Percentiles rank a stretch among this genome's conserved stretches.
Evolutionary conservation across 2,113 vertebrate genomes (phyloP).

Genomic region (Cyprinus carpio): DNA sequence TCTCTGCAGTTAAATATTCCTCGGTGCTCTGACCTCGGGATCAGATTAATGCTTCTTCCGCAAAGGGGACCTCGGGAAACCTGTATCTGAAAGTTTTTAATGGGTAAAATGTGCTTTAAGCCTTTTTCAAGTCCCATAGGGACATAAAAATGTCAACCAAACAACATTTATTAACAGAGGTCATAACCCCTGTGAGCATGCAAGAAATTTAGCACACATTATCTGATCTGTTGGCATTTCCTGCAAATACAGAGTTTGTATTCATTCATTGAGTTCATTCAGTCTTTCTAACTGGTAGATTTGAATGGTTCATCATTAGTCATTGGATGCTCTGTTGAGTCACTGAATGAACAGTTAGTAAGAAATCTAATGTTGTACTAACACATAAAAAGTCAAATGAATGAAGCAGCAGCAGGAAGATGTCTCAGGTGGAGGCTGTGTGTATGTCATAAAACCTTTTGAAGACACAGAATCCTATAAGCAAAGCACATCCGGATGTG

Average conservation of each 20-base stretch:
- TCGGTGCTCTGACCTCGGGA: background rate
- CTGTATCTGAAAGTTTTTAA: background rate
- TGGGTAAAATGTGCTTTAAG: slow-evolving; percentile 32
- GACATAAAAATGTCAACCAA: slow-evolving; percentile 52
- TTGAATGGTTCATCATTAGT: slow-evolving; percentile 42
- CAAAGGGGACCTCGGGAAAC: slow-evolving; percentile 1
- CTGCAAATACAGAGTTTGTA: slow-evolving; percentile 69
- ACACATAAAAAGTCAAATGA: background rate
- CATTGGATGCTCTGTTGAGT: slow-evolving; percentile 19
- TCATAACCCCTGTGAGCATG: slow-evolving; percentile 61
- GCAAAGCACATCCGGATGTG: background rate
- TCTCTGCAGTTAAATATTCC: background rate
- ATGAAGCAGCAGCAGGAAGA: background rate
- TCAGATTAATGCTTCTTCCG: slow-evolving; percentile 4
- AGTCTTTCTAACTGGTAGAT: slow-evolving; percentile 55
- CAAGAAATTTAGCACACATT: slow-evolving; percentile 59
- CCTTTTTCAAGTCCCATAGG: slow-evolving; percentile 60
- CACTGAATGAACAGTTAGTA: background rate
- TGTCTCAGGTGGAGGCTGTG: background rate
- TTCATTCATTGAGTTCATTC: background rate
- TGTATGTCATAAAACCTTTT: background rate
- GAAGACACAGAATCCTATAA: background rate
- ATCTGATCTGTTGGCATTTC: slow-evolving; percentile 77
- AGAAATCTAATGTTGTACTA: background rate
- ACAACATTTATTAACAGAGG: slow-evolving; percentile 70